These are phyloP conservation scores for Pachymerium ferrugineum DNA, from an alignment of 2,888 invertebrate genomes.

Conservation along the genomic window DNA sequence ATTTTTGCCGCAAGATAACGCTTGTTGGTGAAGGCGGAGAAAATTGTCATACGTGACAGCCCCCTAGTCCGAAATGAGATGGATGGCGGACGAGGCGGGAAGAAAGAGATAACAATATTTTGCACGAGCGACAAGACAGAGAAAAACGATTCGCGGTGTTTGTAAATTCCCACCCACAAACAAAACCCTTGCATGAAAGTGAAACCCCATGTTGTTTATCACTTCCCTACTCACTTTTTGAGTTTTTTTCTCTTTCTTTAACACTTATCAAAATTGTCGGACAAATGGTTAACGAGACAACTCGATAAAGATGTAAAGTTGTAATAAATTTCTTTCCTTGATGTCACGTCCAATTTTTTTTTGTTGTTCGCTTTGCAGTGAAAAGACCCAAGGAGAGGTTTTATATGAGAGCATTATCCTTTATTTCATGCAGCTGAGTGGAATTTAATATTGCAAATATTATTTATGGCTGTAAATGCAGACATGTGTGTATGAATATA, in stretches of 20 bases:
- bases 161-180: slow-evolving; percentile 27
- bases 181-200: slow-evolving; percentile 23
- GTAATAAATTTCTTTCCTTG: slow-evolving; percentile 1
- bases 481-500: slow-evolving; percentile 8
- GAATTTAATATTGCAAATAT: slow-evolving; percentile 23
- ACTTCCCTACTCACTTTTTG: not conserved
- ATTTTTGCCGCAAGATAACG: slow-evolving; percentile 29
- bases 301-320: slow-evolving; percentile 15
- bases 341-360: slow-evolving; percentile 22
- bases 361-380: not conserved
- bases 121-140: slow-evolving; percentile 23
- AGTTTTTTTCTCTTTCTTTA: not conserved
- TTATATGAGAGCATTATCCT: slow-evolving; percentile 10
- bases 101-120: slow-evolving; percentile 27
- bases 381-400: too few species aligned
- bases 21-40: slow-evolving; percentile 23
- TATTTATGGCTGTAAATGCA: slow-evolving; percentile 7
- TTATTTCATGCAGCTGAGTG: slow-evolving; percentile 15
- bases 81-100: slow-evolving; percentile 27
- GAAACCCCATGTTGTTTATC: slow-evolving; percentile 12
- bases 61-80: slow-evolving; percentile 16
- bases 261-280: slow-evolving; percentile 25
- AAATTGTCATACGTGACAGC: slow-evolving; percentile 24
- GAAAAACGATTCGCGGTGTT: slow-evolving; percentile 27
- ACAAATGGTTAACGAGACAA: slow-evolving; percentile 16